Evolutionary conservation across 2,113 vertebrate genomes (phyloP), one percentile per base, ranked within the genome.

Genomic region (Mohoua ochrocephala): DNA sequence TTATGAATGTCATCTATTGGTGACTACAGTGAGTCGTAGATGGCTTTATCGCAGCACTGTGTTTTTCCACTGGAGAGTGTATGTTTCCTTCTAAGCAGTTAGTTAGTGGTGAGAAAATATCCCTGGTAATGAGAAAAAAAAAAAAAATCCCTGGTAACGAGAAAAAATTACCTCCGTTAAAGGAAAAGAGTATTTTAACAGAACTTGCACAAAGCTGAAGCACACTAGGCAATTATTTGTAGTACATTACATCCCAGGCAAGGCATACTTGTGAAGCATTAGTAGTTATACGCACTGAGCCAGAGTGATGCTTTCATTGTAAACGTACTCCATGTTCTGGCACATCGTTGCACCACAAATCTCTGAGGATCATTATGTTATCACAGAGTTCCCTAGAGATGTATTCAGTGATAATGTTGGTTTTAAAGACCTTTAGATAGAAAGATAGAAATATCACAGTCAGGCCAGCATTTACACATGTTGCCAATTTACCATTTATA

Each of bases 1-100:
- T n/a, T 83, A 50, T n/a, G 27, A 80, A 91, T 88, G 85, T 97
- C 82, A 86, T 83, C 84, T 94, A 74, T 50, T 56, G 52, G 49
- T 93, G 65, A 80, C 69, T 64, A 47, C 15, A 93, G 47, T 44
- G 91, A 93, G 13, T 12, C 69, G 47, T 77, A 84, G 56, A 28
- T 80, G 13, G 24, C 8, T 73, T 92, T 78, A 89, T 76, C 65
- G 82, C 67, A 81, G 33, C 54, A 70, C 17, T 70, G 39, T 74
- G n/a, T 67, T 92, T 88, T 93, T 93, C 57, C 67, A 23, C 69
- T 64, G 82, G 44, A 82, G 14, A 93, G 26, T 74, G 22, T 59
- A 49, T 42, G 21, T 68, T 89, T 97, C 56, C 44, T 95, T 78
- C 86, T 67, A 59, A 44, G 47, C 24, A 39, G 52, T 45, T 37